Base-by-base conservation (phyloP, 2,797 vertebrate species). In the Chelonia mydas region DNA sequence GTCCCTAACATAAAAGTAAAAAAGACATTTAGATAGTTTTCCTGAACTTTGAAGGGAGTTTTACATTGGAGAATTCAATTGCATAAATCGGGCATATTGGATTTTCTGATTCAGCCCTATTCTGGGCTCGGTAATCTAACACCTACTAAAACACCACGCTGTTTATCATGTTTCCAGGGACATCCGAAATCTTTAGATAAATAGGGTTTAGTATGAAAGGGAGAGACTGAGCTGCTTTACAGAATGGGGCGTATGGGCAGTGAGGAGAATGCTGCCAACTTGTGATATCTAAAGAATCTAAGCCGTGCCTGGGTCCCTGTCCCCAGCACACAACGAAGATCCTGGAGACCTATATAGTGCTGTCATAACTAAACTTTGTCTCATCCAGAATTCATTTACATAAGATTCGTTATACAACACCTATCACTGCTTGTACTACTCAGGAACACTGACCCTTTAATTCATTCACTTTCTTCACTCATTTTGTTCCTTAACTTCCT, bases 21-120 rank as follows among this genome's bases (percentile, higher is more conserved):
- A 93, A 97, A 97, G 96, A 97, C 96, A 97, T 97, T 98, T 97
- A 97, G 82, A 97, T 96, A 97, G 83, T 96, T 97, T 96, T 93
- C 91, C 84, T 92, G 83, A 86, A 95, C 96, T 98, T 97, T 98
- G 96, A 98, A 97, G 91, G 88, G 31, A 96, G 82, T 91, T 97
- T 97, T 97, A 96, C 55, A 83, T 31, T 72, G 51, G 92, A 95
- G 94, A 96, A 92, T 91, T n/a, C 74, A 84, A 90, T 21, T 85
- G 68, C 84, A 91, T 95, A 57, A 92, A 93, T 96, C 83, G 96
- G 59, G 57, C 61, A 59, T 1, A 1, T 16, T 87, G 72, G 80
- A 88, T 93, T 95, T 95, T 93, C 79, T 92, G 27, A 17, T 93
- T 95, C 87, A 78, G 91, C 83, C 93, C 91, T 88, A 65, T 54